Evolutionary conservation across 1,140 invertebrate species (phyloP).

Genomic region (Papilio machaon): DNA sequence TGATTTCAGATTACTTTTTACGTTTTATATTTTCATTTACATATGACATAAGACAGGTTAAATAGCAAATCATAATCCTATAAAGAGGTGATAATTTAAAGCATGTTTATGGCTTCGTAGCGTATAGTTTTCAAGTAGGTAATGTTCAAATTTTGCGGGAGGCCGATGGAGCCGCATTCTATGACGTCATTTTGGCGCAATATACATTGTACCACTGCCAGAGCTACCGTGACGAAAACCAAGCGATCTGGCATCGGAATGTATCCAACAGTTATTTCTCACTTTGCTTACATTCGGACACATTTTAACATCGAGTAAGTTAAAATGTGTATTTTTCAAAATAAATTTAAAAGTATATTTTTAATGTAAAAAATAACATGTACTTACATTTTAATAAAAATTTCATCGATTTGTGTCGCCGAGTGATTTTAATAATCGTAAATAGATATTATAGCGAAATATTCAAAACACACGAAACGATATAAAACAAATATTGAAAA

Average conservation of each 20-base stretch:
- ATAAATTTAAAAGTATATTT: neutral
- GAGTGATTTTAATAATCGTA: no score
- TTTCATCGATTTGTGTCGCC: no score
- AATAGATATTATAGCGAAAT: neutral
- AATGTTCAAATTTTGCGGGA: conserved; percentile 36
- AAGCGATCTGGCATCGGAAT: conserved; percentile 33
- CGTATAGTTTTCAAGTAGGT: conserved; percentile 31
- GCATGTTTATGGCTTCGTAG: conserved; percentile 15
- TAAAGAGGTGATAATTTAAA: conserved; percentile 3
- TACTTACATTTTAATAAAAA: no score
- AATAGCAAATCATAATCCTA: neutral
- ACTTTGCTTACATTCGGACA: neutral
- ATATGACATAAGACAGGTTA: neutral
- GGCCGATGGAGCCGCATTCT: conserved; percentile 32
- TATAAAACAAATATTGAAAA: neutral
- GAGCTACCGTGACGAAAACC: conserved; percentile 6
- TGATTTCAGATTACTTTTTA: no score
- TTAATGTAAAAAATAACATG: no score
- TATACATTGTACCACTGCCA: conserved; percentile 26
- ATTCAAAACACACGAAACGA: neutral
- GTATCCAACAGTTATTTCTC: neutral
- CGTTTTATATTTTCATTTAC: neutral
- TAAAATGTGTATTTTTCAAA: neutral
- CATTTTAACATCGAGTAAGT: neutral
- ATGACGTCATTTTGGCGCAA: conserved; percentile 39